A percentile compares a stretch with the other conserved stretches of the same genome.
Evolutionary conservation across 1,140 invertebrate genomes (phyloP).

Genomic region (Melitaea cinxia): DNA sequence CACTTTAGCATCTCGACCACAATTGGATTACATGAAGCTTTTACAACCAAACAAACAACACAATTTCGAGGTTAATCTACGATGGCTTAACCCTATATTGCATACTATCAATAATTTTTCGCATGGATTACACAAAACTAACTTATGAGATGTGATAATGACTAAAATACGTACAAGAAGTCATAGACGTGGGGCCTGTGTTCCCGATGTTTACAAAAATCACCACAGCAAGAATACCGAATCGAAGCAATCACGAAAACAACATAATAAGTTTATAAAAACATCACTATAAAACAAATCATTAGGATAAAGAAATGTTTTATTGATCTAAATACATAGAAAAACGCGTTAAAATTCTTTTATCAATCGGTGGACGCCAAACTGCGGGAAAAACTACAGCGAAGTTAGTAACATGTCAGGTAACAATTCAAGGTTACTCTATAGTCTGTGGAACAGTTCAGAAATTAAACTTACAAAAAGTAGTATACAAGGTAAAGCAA

Average conservation of each 20-base stretch:
- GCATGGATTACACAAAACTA: constrained; percentile 25
- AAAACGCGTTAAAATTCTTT: constrained; percentile 66
- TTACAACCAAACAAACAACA: constrained; percentile 55
- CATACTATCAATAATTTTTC: constrained; percentile 25
- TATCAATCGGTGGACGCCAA: constrained; percentile 77
- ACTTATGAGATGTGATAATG: constrained; percentile 50
- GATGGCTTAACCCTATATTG: constrained; percentile 18
- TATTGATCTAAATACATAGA: constrained; percentile 77
- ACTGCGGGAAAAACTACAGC: constrained; percentile 79
- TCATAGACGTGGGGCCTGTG: constrained; percentile 78
- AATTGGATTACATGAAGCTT: constrained; percentile 35
- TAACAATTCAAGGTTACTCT: constrained; percentile 64
- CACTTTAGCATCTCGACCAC: constrained; percentile 42
- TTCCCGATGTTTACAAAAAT: constrained; percentile 78
- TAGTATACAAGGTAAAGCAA: no score
- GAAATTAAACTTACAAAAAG: constrained; percentile 26
- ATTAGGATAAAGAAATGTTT: constrained; percentile 51
- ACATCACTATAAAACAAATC: constrained; percentile 61
- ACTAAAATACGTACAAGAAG: constrained; percentile 77
- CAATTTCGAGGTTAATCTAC: constrained; percentile 58
- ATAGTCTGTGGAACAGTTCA: constrained; percentile 54
- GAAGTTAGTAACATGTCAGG: constrained; percentile 65
- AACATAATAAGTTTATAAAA: constrained; percentile 65
- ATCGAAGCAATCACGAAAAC: constrained; percentile 65
- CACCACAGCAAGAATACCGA: constrained; percentile 59